Base-by-base conservation (phyloP, 2,888 invertebrate species). In the Gandaritis pyraliata region DNA sequence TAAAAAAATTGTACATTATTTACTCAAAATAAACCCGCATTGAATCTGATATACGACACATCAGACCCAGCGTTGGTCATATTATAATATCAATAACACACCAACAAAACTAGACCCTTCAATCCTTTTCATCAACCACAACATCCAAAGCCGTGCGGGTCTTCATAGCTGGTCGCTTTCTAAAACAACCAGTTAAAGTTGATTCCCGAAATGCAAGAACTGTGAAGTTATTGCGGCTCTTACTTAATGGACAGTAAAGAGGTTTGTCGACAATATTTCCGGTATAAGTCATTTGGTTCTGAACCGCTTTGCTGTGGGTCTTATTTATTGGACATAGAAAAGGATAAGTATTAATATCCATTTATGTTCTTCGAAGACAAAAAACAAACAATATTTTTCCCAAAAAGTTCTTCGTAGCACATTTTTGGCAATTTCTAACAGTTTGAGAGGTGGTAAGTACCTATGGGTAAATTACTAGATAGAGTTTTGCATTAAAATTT, bases 251-350 rank as follows among this genome's bases (percentile, higher is more conserved):
- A 18, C 23, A 39, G 33, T 39, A 54, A 52, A 54, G 53, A 53
- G 64, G 58, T 49, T 49, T 51, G 55, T 49, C 54, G 60, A 61
- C 83, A 82, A 83, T 88, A 86, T 88, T 88, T 85, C 79, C 83
- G 81, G 81, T 87, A 84, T 88, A 88, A 87, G 84, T 88, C 85
- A 87, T 86, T 77, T 82, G 81, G 75, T 73, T 72, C 74, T 72
- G 84, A 83, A 86, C 83, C 80, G 86, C 79, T 80, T 75, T 80
- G 81, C 78, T 86, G 82, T 72, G 70, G 76, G 77, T 70, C 76
- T 84, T 87, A 86, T 89, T 87, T 88, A 88, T 87, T 73, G 77
- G 64, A 70, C 70, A 62, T 56, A 52, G 58, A 58, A 58, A 62
- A 57, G 60, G 47, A 52, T 58, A 48, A 56, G 54, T 57, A 61